phyloP scores from a whole-genome alignment of 2,113 vertebrate genomes.

The Collichthys lucidus region DNA sequence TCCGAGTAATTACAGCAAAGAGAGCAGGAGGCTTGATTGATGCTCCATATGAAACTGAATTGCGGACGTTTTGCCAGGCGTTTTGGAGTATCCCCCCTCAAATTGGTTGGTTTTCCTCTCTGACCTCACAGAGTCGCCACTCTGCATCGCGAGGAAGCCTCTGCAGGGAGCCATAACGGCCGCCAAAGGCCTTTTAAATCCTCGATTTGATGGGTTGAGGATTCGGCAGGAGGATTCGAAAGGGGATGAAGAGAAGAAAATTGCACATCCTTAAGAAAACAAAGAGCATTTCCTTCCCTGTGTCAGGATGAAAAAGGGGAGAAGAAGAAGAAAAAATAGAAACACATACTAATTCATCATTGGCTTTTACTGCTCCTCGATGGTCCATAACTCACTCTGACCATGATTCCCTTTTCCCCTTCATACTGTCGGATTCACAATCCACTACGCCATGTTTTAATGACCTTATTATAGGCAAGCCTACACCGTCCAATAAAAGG shows the following conservation, averaged over 20 bases:
- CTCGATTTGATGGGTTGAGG: constrained; percentile 89
- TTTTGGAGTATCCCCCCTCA: constrained; percentile 71
- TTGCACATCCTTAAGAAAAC: constrained; percentile 96
- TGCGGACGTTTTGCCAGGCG: constrained; percentile 80
- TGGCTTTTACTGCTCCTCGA: constrained; percentile 87
- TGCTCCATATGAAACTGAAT: constrained; percentile 82
- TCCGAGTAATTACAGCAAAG: constrained; percentile 85
- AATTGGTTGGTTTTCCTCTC: constrained; percentile 88
- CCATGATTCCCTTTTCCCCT: constrained; percentile 68
- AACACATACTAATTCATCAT: constrained; percentile 90
- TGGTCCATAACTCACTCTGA: constrained; percentile 76
- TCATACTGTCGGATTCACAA: constrained; percentile 65
- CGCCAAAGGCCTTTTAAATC: constrained; percentile 90
- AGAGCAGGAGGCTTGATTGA: constrained; percentile 84
- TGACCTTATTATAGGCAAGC: constrained; percentile 80
- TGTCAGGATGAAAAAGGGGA: constrained; percentile 85
- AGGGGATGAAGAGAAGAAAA: constrained; percentile 94
- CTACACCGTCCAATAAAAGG: constrained; percentile 77
- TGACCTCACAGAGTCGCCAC: constrained; percentile 83
- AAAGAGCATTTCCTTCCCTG: constrained; percentile 92
- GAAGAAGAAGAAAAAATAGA: constrained; percentile 76
- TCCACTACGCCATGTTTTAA: constrained; percentile 77
- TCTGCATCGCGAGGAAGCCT: constrained; percentile 85
- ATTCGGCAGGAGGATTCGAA: constrained; percentile 89
- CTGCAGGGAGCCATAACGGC: constrained; percentile 88